phyloP scores from a whole-genome alignment of 2,888 invertebrate species.

The Plagodis dolabraria region DNA sequence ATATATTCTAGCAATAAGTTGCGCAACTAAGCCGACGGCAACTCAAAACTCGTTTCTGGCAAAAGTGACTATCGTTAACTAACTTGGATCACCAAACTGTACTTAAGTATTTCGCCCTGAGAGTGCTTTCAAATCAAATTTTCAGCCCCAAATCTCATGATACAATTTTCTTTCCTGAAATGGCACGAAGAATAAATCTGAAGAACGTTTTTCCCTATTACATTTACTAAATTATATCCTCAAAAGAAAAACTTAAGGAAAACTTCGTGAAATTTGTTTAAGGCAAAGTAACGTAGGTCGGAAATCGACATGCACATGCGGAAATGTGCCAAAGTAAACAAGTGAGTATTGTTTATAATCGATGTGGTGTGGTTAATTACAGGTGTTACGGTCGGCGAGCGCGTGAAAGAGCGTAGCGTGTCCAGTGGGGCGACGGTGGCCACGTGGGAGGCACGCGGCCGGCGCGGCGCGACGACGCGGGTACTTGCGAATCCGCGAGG shows the following conservation, averaged over 20 bases:
- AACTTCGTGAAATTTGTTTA: constrained; percentile 15
- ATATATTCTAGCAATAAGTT: constrained; percentile 34
- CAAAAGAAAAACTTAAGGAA: constrained; percentile 11
- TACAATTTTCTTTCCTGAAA: constrained; percentile 3
- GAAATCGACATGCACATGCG: constrained; percentile 13
- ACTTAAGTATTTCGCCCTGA: constrained; percentile 10
- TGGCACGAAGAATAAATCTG: not conserved
- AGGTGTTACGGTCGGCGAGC: constrained; percentile 65
- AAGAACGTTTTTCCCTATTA: constrained; percentile 3
- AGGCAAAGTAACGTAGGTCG: constrained; percentile 16
- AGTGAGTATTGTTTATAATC: constrained; percentile 53
- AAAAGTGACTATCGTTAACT: constrained; percentile 21
- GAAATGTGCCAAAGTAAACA: constrained; percentile 44
- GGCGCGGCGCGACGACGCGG: constrained; percentile 61
- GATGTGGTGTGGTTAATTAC: constrained; percentile 63
- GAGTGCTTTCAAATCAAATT: constrained; percentile 7
- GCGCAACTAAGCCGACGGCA: constrained; percentile 46
- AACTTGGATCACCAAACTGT: constrained; percentile 25
- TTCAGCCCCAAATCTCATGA: not conserved
- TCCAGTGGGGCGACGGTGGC: constrained; percentile 58
- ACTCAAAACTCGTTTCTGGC: constrained; percentile 38
- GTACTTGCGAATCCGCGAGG: constrained; percentile 77
- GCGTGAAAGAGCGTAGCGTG: constrained; percentile 62
- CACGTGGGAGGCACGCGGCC: constrained; percentile 78
- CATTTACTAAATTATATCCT: constrained; percentile 9